Conservation (phyloP, 2,797 vertebrate genomes). For the Protonibea diacanthus region DNA sequence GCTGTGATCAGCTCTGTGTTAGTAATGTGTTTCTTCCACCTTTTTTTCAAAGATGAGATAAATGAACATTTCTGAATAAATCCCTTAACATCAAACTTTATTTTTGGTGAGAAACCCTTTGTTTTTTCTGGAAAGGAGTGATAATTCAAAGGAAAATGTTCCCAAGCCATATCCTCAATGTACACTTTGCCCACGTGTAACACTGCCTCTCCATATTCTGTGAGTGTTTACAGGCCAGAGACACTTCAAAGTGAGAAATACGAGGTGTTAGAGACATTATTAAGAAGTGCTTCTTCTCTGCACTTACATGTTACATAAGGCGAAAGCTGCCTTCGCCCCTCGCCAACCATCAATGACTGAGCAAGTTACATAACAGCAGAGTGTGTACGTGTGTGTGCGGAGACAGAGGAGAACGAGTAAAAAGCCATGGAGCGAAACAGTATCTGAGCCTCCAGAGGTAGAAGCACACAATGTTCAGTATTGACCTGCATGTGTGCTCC, state of each 20-base stretch:
- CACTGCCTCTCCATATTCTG: not conserved
- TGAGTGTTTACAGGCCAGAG: not conserved
- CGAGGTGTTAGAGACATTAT: slow-evolving; percentile 25
- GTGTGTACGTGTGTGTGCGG: slow-evolving; percentile 39
- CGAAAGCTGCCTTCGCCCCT: slow-evolving; percentile 32
- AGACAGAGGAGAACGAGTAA: slow-evolving; percentile 19
- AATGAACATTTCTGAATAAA: not conserved
- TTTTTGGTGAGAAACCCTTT: not conserved
- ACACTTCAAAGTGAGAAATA: slow-evolving; percentile 48
- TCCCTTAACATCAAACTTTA: not conserved
- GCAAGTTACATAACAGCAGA: slow-evolving; percentile 56
- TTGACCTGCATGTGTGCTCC: slow-evolving; percentile 62
- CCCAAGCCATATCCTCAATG: not conserved
- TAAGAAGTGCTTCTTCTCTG: slow-evolving; percentile 39
- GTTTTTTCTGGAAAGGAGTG: not conserved
- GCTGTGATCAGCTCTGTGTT: too few relatives aligned
- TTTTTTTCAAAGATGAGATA: not conserved
- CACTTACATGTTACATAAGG: slow-evolving; percentile 60
- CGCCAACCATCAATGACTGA: slow-evolving; percentile 57
- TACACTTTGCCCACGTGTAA: not conserved
- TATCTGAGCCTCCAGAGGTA: slow-evolving; percentile 46
- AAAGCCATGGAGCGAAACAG: slow-evolving; percentile 25
- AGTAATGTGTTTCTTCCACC: not conserved
- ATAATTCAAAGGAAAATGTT: not conserved
- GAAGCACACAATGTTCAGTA: slow-evolving; percentile 70